Base-by-base conservation (phyloP, 2,113 vertebrate species). In the Stercorarius parasiticus region DNA sequence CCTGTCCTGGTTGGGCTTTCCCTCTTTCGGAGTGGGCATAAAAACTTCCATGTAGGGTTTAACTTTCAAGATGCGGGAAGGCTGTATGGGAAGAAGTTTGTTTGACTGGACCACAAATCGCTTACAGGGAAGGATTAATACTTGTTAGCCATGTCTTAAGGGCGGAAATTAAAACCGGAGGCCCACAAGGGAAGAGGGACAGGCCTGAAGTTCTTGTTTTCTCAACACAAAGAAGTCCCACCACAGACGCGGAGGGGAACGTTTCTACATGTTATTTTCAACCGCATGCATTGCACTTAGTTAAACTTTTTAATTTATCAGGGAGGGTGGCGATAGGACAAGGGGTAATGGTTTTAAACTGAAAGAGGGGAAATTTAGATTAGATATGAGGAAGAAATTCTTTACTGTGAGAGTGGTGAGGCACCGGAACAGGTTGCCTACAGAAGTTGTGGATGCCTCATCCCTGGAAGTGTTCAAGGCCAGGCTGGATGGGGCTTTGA, bases 231-330 rank as follows among this genome's bases (percentile, higher is more conserved):
- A 40, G 19, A 76, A 71, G 56, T 49, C 32, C 30, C 52, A 79
- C 29, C 3, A 4, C 18, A 36, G 20, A 69, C 6, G 1, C 0
- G 26, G 20, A 69, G 11, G 9, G 15, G 15, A 82, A 62, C 2
- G 1, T 43, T 65, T 92, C 65, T n/a, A 15, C 3, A 53, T 1
- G 2, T 25, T 56, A 42, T 42, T 93, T 88, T 86, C 47, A 83
- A 52, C 59, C 61, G 47, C 40, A 14, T 13, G 32, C 20, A 22
- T 23, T 84, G 65, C 34, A 64, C 32, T 65, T 27, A 42, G 62
- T 42, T 42, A 14, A 9, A 7, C 42, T 42, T 40, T 42, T 65
- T 30, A 65, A 65, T 42, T 65, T 43, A 30, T 43, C 56, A 58
- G 20, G 18, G 30, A 58, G 12, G 29, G 56, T 34, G 21, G 56